A percentile compares a stretch with the other conserved stretches of the same genome.
Evolutionary conservation across 2,113 vertebrate species (phyloP).

Genomic region (Ursus arctos): DNA sequence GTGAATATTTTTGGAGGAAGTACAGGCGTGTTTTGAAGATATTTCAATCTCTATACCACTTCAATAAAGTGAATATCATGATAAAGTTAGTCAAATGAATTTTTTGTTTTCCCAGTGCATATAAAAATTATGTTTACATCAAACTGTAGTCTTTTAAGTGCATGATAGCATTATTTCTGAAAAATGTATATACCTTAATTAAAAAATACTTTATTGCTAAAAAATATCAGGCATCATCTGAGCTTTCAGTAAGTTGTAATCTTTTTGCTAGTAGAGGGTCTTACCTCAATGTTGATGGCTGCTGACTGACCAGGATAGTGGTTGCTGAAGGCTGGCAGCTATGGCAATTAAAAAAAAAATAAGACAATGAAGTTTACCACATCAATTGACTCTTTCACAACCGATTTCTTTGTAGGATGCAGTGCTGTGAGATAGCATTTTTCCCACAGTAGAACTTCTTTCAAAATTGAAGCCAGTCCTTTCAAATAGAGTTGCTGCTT

Average conservation of each 20-base stretch:
- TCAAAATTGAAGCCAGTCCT: not conserved
- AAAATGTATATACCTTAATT: not conserved
- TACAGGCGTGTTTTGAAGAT: not conserved
- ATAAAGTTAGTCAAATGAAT: not conserved
- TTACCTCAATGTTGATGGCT: not conserved
- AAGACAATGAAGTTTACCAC: not conserved
- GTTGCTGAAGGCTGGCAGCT: not conserved
- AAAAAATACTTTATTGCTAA: not conserved
- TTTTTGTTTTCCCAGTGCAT: not conserved
- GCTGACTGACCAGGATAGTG: not conserved
- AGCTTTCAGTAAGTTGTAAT: not conserved
- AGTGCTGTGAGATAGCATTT: not conserved
- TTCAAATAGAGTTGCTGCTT: not conserved
- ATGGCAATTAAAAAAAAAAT: not conserved
- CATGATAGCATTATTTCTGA: not conserved
- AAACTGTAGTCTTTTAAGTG: not conserved
- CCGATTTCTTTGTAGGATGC: not conserved
- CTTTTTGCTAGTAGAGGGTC: not conserved
- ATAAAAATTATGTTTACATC: not conserved
- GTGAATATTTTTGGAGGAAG: not conserved
- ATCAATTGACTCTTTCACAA: not conserved
- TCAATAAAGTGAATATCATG: not conserved
- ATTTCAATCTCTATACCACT: not conserved
- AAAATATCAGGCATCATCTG: not conserved
- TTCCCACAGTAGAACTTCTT: not conserved